Evolutionary conservation across 2,797 vertebrate genomes (phyloP).

Genomic region (Aldrovandia affinis): DNA sequence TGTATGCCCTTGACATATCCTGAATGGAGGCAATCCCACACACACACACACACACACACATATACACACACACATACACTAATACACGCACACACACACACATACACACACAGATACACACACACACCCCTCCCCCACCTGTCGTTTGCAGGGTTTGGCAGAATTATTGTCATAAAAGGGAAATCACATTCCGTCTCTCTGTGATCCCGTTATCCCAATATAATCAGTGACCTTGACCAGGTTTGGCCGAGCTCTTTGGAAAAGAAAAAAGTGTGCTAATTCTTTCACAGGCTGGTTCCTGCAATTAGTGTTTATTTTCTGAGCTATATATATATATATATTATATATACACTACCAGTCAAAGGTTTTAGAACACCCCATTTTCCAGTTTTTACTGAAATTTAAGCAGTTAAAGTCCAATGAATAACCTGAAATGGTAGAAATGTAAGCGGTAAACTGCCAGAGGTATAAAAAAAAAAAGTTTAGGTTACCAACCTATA

Average conservation of each 20-base stretch:
- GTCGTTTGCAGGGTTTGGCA: conserved; percentile 45
- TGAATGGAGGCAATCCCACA: conserved; percentile 2
- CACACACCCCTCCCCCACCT: background rate
- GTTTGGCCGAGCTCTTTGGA: conserved; percentile 51
- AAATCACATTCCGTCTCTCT: conserved; percentile 57
- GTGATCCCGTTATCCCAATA: conserved; percentile 58
- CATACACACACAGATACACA: background rate
- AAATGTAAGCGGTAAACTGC: too few species aligned
- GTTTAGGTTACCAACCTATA: background rate
- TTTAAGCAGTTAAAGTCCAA: too few species aligned
- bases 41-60: background rate
- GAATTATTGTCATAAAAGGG: conserved; percentile 43
- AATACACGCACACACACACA: conserved; percentile 16
- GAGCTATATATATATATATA: too few species aligned
- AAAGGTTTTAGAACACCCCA: too few species aligned
- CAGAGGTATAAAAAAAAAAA: too few species aligned
- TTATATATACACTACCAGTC: too few species aligned
- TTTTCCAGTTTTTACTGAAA: too few species aligned
- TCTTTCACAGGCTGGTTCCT: background rate
- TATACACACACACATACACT: background rate
- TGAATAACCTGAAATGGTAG: too few species aligned
- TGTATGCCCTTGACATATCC: conserved; percentile 42
- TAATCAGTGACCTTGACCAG: conserved; percentile 60
- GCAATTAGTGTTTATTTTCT: background rate
- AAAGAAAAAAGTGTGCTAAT: background rate